phyloP scores from a whole-genome alignment of 1,140 invertebrate species.

The Macrocentrus cingulum region DNA sequence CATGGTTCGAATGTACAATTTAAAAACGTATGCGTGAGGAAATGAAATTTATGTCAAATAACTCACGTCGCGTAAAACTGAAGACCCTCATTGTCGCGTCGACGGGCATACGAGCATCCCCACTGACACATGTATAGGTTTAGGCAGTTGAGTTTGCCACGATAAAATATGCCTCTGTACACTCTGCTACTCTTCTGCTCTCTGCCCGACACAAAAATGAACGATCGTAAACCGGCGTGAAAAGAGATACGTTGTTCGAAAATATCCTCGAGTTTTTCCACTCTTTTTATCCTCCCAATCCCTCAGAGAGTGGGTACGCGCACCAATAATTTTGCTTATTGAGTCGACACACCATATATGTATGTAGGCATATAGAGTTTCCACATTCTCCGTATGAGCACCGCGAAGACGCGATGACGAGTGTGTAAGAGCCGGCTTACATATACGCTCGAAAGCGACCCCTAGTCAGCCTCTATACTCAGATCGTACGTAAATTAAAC shows the following conservation, averaged over 20 bases:
- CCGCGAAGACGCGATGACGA: no score
- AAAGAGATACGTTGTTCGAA: conserved; percentile 17
- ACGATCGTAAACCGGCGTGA: conserved; percentile 16
- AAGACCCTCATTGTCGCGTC: conserved; percentile 1
- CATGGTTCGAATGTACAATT: no score
- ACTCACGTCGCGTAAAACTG: conserved; percentile 1
- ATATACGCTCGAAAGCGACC: background rate
- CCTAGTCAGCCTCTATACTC: background rate
- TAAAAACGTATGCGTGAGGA: background rate
- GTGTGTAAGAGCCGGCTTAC: no score
- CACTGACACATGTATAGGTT: conserved; percentile 5
- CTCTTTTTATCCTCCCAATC: background rate
- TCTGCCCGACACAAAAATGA: background rate
- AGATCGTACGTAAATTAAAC: background rate
- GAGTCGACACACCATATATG: no score
- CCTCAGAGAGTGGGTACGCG: background rate
- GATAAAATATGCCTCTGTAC: conserved; percentile 5
- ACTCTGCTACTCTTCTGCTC: no score
- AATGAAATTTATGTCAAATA: conserved; percentile 19
- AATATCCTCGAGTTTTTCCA: conserved; percentile 1
- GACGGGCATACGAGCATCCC: conserved; percentile 10
- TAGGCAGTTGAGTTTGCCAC: background rate
- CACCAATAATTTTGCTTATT: no score
- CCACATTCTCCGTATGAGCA: no score
- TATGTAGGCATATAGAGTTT: no score